Percentiles rank a stretch among this genome's conserved stretches.
Evolutionary conservation across 2,888 invertebrate species (phyloP).

Genomic region (Lasioglossum vierecki): DNA sequence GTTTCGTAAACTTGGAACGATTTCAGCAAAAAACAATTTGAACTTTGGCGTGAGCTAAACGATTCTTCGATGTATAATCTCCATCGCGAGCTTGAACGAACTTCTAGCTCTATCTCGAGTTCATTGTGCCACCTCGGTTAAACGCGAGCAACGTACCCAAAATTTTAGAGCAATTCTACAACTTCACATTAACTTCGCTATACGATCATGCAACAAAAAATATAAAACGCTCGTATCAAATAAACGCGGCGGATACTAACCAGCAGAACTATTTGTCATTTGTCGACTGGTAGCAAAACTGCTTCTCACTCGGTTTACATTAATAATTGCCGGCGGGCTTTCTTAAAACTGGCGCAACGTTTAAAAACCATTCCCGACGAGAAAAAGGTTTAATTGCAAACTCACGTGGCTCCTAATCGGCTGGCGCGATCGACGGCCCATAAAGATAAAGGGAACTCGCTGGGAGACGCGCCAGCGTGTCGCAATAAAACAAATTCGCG

Average conservation of each 20-base stretch:
- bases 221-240: not conserved
- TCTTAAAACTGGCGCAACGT: not conserved
- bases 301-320: slow-evolving; percentile 3
- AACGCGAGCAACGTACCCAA: not conserved
- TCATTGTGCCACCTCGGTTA: not conserved
- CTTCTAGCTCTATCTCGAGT: not conserved
- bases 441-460: slow-evolving; percentile 13
- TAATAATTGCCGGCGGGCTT: not conserved
- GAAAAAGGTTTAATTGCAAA: slow-evolving; percentile 18
- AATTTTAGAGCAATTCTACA: not conserved
- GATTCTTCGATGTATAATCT: slow-evolving; percentile 9
- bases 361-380: not conserved
- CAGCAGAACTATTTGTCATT: not conserved
- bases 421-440: not conserved
- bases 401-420: not conserved
- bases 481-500: slow-evolving; percentile 10
- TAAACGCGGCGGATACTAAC: not conserved
- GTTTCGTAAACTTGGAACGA: not conserved
- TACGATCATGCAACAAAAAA: not conserved
- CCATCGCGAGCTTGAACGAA: not conserved
- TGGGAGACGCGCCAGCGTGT: not conserved
- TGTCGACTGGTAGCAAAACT: not conserved
- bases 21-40: not conserved
- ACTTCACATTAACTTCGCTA: not conserved
- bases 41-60: slow-evolving; percentile 11